phyloP scores from a whole-genome alignment of 2,797 vertebrate species.

The Fringilla coelebs region DNA sequence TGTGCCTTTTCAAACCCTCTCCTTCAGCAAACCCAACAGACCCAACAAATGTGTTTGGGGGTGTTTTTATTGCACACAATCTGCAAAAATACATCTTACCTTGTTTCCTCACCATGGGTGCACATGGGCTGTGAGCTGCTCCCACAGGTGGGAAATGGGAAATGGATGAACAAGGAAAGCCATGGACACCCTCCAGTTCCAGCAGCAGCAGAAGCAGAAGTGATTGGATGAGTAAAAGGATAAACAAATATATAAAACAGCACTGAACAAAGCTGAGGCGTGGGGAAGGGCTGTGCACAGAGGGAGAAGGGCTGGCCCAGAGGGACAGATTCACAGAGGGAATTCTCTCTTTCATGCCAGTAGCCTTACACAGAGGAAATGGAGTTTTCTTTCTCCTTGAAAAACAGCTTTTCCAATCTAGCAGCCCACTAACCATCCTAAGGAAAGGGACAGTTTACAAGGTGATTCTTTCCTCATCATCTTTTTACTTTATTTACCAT shows the following conservation, averaged over 20 bases:
- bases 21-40: background rate
- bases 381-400: background rate
- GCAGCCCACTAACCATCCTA: background rate
- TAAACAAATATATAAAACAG: background rate
- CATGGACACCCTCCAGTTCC: fast-evolving
- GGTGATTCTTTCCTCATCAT: background rate
- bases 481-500: background rate
- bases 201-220: background rate
- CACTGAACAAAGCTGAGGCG: background rate
- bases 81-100: background rate
- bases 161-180: background rate
- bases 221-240: background rate
- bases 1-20: background rate
- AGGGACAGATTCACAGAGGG: background rate
- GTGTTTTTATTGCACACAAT: background rate
- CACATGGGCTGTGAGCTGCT: background rate
- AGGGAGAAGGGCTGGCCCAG: background rate
- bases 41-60: background rate
- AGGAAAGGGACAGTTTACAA: background rate
- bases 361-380: background rate
- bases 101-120: background rate
- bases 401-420: background rate
- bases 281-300: background rate
- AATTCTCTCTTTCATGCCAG: background rate
- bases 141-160: background rate